Conservation (phyloP, 2,797 vertebrate genomes). For the Pogoniulus pusillus region DNA sequence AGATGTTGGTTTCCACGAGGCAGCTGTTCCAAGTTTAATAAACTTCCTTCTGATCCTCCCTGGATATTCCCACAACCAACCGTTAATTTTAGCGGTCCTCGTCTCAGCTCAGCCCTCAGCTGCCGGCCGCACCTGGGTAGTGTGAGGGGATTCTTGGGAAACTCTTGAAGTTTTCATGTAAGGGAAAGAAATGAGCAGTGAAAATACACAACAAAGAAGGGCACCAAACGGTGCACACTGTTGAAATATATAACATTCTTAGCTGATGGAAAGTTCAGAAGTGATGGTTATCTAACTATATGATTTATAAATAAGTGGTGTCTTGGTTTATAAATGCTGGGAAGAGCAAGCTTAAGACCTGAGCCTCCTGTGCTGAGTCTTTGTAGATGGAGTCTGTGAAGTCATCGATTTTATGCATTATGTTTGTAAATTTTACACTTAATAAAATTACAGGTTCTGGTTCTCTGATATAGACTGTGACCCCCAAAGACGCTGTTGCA, state of each 20-base stretch:
- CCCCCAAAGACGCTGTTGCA: neutral
- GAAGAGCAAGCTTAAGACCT: neutral
- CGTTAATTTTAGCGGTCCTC: neutral
- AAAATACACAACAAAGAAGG: neutral
- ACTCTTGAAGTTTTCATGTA: neutral
- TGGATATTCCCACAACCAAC: neutral
- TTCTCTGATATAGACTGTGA: neutral
- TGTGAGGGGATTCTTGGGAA: neutral
- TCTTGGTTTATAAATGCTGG: neutral
- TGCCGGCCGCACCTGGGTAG: neutral
- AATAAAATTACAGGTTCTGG: neutral
- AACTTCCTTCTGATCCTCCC: neutral
- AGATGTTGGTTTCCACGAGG: neutral
- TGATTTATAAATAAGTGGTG: constrained; percentile 1
- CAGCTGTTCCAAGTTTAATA: neutral
- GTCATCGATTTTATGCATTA: constrained; percentile 39
- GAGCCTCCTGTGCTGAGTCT: neutral
- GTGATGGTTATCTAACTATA: neutral
- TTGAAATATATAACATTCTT: neutral
- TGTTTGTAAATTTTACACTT: constrained; percentile 40
- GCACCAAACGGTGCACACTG: neutral
- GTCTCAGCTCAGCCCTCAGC: neutral
- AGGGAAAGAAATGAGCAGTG: neutral
- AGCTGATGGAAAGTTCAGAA: neutral
- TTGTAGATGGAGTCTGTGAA: neutral